A percentile compares a stretch with the other conserved stretches of the same genome.
Conservation (phyloP, 2,797 vertebrate genomes). For the Florisuga fusca region DNA sequence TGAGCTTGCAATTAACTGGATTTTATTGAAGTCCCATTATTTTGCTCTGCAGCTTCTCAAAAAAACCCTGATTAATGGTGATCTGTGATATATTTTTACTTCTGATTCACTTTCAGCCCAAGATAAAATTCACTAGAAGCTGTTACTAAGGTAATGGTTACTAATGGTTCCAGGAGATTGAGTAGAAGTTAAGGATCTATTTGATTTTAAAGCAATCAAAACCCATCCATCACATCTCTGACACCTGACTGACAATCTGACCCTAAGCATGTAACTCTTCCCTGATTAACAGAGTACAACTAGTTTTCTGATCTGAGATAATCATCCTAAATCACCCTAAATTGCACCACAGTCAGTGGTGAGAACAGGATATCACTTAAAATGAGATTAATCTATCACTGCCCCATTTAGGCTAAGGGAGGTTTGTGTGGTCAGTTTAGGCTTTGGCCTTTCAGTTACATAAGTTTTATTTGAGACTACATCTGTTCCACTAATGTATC, state of each 20-base stretch:
- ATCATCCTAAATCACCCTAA: not conserved
- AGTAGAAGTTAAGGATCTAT: not conserved
- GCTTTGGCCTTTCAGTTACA: not conserved
- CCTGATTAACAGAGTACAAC: not conserved
- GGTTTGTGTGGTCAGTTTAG: not conserved
- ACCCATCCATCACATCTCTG: not conserved
- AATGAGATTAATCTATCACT: not conserved
- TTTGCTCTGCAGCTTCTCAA: not conserved
- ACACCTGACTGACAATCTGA: not conserved
- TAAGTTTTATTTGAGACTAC: conserved; percentile 1
- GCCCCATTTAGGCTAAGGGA: not conserved
- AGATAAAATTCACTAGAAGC: not conserved
- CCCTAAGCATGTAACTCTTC: not conserved
- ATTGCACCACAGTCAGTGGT: not conserved
- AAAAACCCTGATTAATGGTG: not conserved
- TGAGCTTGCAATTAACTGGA: not conserved
- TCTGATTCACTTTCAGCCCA: not conserved
- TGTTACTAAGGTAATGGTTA: not conserved
- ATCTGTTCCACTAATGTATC: not conserved
- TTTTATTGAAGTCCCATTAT: not conserved
- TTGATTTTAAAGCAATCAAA: not conserved
- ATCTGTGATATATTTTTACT: not conserved
- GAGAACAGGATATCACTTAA: not conserved
- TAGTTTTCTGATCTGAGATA: not conserved
- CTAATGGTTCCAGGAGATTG: not conserved